Base-by-base conservation (phyloP, 2,113 vertebrate species). In the Dinomys branickii region DNA sequence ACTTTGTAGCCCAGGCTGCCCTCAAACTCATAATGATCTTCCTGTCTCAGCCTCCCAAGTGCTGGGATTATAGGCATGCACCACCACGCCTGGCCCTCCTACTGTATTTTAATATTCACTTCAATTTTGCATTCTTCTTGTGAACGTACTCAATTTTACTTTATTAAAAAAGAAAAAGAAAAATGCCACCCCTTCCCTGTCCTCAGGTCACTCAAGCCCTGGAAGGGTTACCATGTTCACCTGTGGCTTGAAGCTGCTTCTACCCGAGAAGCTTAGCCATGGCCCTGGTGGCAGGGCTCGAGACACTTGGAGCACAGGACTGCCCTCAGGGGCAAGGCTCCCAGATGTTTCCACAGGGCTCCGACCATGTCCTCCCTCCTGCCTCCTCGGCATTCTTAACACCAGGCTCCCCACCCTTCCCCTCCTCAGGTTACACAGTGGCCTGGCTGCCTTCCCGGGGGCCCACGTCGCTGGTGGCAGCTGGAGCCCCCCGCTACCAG, bases 401-500 rank as follows among this genome's bases (percentile, higher is more conserved):
- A 59, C 85, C 35, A 24, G 35, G 41, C 1, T 12, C 17, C 26
- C 19, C 10, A 0, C 28, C 67, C 82, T 65, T 5, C 47, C 24
- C 63, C 26, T 41, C 80, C 65, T 54, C 86, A 98, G 98, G 98
- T 50, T 98, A 98, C 61, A 83, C 98, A 0, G 73, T 98, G 94
- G 71, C 92, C 61, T 98, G 96, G 96, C 80, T 98, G 84, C 71
- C 88, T 63, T 96, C 75, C 35, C 26, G 0, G 33, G 13, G 17
- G 9, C 9, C 38, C 9, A 14, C 3, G 12, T 54, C 10, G 0
- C 73, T 98, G 54, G 77, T 98, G 88, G 97, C 98, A 1, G 95
- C 78, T 14, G 98, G 98, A 63, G 98, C 98, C 24, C 98, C 98
- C 26, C 91, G 98, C 30, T 98, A 98, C 63, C 97, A 97, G 88